Percentiles rank a stretch among this genome's conserved stretches.
phyloP scores from a whole-genome alignment of 2,797 vertebrate species.

The Myotis planiceps region DNA sequence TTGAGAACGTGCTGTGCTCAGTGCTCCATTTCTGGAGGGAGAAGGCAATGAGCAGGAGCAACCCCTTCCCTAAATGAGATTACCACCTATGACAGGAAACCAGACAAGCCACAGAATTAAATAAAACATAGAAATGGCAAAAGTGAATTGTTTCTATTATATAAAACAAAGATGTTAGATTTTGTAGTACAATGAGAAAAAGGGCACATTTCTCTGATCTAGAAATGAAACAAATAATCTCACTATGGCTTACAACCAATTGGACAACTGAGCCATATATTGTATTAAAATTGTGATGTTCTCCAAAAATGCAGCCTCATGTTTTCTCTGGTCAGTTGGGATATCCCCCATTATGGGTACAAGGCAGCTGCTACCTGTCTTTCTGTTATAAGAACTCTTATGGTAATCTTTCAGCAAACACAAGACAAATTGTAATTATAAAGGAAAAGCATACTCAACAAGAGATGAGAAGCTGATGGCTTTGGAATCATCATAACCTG shows the following conservation, averaged over 20 bases:
- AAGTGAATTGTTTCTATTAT: background rate
- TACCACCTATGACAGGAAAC: background rate
- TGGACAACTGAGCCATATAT: background rate
- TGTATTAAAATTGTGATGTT: background rate
- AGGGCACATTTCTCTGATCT: background rate
- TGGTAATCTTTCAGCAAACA: background rate
- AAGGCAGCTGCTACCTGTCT: background rate
- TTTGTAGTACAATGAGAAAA: background rate
- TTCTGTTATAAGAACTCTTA: background rate
- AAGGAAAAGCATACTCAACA: background rate
- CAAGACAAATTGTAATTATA: background rate
- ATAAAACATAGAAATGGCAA: background rate
- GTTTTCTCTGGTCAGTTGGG: background rate
- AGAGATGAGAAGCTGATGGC: background rate
- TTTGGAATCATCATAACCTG: background rate
- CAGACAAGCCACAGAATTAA: background rate
- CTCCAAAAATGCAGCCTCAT: no score
- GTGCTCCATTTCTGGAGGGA: background rate
- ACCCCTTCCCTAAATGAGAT: background rate
- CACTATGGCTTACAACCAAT: background rate
- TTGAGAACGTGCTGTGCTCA: fast-evolving
- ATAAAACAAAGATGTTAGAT: background rate
- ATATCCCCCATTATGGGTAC: background rate
- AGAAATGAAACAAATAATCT: background rate
- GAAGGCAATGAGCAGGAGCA: background rate